Conservation (phyloP, 92 coral and sea anemone genomes). For the Phenganax stokvisi region DNA sequence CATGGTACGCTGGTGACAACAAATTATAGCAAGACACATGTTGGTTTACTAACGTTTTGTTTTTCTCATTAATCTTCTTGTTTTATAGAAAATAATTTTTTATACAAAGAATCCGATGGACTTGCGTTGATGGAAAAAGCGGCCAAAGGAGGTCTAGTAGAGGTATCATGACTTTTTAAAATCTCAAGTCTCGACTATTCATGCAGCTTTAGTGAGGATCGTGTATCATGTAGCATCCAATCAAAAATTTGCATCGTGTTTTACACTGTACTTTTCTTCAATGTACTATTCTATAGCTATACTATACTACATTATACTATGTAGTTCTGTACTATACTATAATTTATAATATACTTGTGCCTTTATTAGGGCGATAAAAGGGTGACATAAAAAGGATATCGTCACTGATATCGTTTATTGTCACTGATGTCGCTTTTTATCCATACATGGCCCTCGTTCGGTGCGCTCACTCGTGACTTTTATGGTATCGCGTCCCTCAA, state of each 20-base stretch:
- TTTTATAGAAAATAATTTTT: slow-evolving; percentile 3
- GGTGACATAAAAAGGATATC: too few species aligned
- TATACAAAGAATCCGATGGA: slow-evolving; percentile 4
- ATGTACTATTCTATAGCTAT: background rate
- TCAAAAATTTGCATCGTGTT: too few species aligned
- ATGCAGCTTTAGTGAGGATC: too few species aligned
- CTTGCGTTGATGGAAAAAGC: slow-evolving; percentile 25
- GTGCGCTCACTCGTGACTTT: background rate
- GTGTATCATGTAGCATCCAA: too few species aligned
- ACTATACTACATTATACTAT: background rate
- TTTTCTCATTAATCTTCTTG: background rate
- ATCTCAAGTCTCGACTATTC: too few species aligned
- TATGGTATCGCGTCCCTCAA: background rate
- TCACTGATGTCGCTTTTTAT: too few species aligned
- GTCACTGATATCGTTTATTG: too few species aligned
- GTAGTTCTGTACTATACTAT: background rate
- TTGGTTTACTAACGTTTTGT: background rate
- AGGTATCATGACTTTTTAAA: background rate
- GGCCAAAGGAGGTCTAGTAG: slow-evolving; percentile 12
- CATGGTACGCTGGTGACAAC: background rate
- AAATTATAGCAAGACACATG: background rate
- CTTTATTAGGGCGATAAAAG: background rate
- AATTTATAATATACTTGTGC: background rate
- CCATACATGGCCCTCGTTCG: background rate
- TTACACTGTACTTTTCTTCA: background rate